These are phyloP conservation scores for Drosophila sproati DNA, from an alignment of 1,140 invertebrate genomes.

Conservation along the genomic window DNA sequence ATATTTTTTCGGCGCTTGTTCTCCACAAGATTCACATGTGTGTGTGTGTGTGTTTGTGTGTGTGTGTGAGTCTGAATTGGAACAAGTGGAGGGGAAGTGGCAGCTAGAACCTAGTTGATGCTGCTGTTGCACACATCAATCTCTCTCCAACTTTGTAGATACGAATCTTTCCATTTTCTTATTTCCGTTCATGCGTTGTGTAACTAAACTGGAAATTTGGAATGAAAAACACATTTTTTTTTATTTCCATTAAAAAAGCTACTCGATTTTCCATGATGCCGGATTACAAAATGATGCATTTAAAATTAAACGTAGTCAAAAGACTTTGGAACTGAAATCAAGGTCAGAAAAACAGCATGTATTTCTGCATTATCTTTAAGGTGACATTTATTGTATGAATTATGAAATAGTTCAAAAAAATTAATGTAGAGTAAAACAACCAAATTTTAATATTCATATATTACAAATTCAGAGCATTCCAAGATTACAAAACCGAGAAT, in stretches of 20 bases:
- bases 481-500: too few species aligned
- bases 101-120: slow-evolving; percentile 15
- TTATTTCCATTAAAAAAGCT: slow-evolving; percentile 28
- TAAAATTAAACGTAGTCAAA: too few species aligned
- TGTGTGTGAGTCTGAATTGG: not conserved
- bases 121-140: slow-evolving; percentile 72
- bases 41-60: not conserved
- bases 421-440: too few species aligned
- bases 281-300: slow-evolving; percentile 54
- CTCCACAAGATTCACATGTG: slow-evolving; percentile 12
- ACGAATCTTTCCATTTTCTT: slow-evolving; percentile 80
- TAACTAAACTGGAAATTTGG: slow-evolving; percentile 73
- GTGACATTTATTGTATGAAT: too few species aligned
- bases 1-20: slow-evolving; percentile 55
- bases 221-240: slow-evolving; percentile 33
- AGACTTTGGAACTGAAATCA: too few species aligned
- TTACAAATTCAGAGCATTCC: too few species aligned
- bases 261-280: slow-evolving; percentile 45
- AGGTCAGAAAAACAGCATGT: too few species aligned
- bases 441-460: too few species aligned
- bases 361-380: too few species aligned
- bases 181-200: slow-evolving; percentile 79
- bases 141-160: slow-evolving; percentile 71
- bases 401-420: too few species aligned
- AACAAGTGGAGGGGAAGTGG: not conserved